A percentile compares a stretch with the other conserved stretches of the same genome.
Conservation (phyloP, 1,140 invertebrate genomes). For the Drosophila willistoni region DNA sequence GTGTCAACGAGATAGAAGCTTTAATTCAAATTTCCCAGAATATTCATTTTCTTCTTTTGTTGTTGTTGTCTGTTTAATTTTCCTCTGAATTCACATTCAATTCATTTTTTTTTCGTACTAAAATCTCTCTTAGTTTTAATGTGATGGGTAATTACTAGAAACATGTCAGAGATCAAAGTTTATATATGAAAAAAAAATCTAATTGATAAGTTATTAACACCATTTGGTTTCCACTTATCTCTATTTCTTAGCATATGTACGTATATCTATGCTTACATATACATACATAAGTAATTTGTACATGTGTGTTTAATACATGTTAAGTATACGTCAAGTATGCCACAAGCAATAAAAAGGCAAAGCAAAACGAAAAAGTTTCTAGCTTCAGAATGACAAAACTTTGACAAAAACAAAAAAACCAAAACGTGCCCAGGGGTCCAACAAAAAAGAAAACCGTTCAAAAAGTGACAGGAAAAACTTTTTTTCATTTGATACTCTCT, state of each 20-base stretch:
- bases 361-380: conserved; percentile 44
- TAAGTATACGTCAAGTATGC: conserved; percentile 45
- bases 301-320: conserved; percentile 32
- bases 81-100: conserved; percentile 6
- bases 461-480: conserved; percentile 58
- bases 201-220: conserved; percentile 69
- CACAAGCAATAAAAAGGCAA: conserved; percentile 43
- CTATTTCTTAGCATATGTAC: not conserved
- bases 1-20: not conserved
- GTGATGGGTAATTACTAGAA: not conserved
- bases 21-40: not conserved
- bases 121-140: not conserved
- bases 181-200: conserved; percentile 34
- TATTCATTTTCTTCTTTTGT: not conserved
- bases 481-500: conserved; percentile 42
- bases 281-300: not conserved
- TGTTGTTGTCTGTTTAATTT: no score
- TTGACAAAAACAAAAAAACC: conserved; percentile 39
- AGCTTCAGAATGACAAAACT: conserved; percentile 12
- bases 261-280: conserved; percentile 7
- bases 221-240: conserved; percentile 15
- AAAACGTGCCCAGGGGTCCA: conserved; percentile 57
- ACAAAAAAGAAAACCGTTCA: conserved; percentile 34
- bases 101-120: not conserved
- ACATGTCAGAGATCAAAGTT: not conserved